phyloP scores from a whole-genome alignment of 92 coral and sea anemone genomes.

The Phymanthus crucifer region DNA sequence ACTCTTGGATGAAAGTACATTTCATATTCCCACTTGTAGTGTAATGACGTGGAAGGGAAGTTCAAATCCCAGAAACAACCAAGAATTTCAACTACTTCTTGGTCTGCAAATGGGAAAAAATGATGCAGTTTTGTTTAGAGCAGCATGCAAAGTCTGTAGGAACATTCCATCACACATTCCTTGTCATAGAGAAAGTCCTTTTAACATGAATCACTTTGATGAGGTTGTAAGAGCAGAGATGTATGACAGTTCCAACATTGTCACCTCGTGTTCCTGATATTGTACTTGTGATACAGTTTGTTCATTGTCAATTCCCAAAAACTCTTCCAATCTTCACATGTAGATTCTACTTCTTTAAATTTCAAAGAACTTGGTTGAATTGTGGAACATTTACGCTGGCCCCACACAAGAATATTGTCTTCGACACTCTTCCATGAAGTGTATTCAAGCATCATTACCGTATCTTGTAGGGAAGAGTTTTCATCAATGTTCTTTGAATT shows the following conservation, averaged over 20 bases:
- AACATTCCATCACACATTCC: background rate
- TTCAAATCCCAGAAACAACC: background rate
- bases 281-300: background rate
- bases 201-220: background rate
- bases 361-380: too few species aligned
- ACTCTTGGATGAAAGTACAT: too few species aligned
- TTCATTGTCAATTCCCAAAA: background rate
- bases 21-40: too few species aligned
- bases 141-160: background rate
- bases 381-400: too few species aligned
- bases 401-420: too few species aligned
- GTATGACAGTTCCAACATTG: background rate
- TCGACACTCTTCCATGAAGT: too few species aligned
- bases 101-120: too few species aligned
- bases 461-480: background rate
- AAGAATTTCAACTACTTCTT: too few species aligned
- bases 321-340: background rate
- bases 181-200: background rate
- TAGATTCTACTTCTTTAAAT: too few species aligned
- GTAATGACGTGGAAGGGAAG: background rate
- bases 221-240: background rate
- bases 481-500: background rate
- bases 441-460: too few species aligned
- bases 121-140: background rate
- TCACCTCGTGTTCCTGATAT: background rate